phyloP scores from a whole-genome alignment of 1,140 invertebrate species.

The Planococcus citri region DNA sequence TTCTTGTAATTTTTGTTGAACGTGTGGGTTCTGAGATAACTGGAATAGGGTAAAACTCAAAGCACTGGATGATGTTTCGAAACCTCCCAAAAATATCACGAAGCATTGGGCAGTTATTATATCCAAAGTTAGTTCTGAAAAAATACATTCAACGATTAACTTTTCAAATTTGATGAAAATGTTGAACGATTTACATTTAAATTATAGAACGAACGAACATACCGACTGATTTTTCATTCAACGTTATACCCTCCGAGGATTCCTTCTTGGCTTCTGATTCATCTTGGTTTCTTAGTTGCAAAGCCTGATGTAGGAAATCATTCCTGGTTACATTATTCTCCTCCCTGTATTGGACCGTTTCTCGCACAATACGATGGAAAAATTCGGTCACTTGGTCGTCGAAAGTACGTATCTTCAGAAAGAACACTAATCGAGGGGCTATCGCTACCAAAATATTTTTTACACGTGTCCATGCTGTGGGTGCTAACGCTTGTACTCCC shows the following conservation, averaged over 20 bases:
- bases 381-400: slow-evolving; percentile 28
- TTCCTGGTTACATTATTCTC: slow-evolving; percentile 29
- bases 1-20: slow-evolving; percentile 34
- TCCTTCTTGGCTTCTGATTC: slow-evolving; percentile 8
- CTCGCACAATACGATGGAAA: slow-evolving; percentile 27
- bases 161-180: too few species aligned
- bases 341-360: slow-evolving; percentile 30
- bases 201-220: neutral
- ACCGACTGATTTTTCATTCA: slow-evolving; percentile 17
- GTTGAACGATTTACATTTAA: too few species aligned
- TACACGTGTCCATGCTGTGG: slow-evolving; percentile 20
- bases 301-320: slow-evolving; percentile 32
- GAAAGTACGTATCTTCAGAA: slow-evolving; percentile 21
- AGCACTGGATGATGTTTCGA: slow-evolving; percentile 45
- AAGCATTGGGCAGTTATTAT: slow-evolving; percentile 51
- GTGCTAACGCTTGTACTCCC: slow-evolving; percentile 29
- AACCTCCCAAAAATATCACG: slow-evolving; percentile 53
- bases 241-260: neutral
- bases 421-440: slow-evolving; percentile 9
- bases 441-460: slow-evolving; percentile 14
- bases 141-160: neutral
- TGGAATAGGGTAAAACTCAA: slow-evolving; percentile 42
- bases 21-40: slow-evolving; percentile 41
- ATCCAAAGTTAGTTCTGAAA: slow-evolving; percentile 28
- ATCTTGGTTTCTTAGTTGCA: slow-evolving; percentile 23